These are phyloP conservation scores for Alligator mississippiensis DNA, from an alignment of 2,113 vertebrate species.

Conservation along the genomic window DNA sequence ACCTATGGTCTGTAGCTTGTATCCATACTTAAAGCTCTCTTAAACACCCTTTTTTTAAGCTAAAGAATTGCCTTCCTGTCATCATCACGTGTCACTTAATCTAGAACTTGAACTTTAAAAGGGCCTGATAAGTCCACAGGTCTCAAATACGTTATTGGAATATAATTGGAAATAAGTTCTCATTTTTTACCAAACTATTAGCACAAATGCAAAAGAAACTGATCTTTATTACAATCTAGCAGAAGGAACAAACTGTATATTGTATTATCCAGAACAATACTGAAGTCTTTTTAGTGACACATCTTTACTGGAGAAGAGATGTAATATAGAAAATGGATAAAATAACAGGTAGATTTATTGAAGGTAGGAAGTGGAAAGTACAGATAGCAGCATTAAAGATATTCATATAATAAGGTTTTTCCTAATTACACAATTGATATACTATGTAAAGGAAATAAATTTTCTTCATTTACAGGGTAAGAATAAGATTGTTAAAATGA, in stretches of 20 bases:
- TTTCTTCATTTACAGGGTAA: constrained; percentile 1
- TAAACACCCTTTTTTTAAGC: background rate
- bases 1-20: background rate
- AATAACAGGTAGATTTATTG: constrained; percentile 20
- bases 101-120: background rate
- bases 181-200: too few species aligned
- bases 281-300: background rate
- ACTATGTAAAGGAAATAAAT: background rate
- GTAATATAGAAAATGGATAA: constrained; percentile 18
- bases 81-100: background rate
- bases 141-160: too few species aligned
- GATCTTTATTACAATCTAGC: background rate
- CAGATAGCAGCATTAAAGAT: background rate
- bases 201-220: background rate
- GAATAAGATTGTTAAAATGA: background rate
- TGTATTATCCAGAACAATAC: background rate
- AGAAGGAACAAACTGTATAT: background rate
- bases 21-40: background rate
- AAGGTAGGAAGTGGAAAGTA: constrained; percentile 6
- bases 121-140: background rate
- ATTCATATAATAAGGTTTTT: background rate
- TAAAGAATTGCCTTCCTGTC: background rate
- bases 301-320: background rate
- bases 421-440: background rate
- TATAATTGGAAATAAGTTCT: too few species aligned